Percentiles rank a stretch among this genome's conserved stretches.
Conservation (phyloP, 1,140 invertebrate species). For the Pinna nobilis region DNA sequence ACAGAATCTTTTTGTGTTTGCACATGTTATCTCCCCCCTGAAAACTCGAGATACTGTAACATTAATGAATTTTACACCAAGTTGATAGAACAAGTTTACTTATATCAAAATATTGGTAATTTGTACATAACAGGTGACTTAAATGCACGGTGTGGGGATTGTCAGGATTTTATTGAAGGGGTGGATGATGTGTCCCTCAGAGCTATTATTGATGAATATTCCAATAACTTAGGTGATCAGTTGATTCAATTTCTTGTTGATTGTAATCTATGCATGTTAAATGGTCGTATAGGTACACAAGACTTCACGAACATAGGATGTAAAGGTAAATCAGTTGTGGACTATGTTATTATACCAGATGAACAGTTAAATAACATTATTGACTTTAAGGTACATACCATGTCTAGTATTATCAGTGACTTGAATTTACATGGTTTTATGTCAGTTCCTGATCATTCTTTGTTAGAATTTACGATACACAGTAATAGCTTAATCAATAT, state of each 20-base stretch:
- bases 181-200: conserved; percentile 32
- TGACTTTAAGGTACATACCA: conserved; percentile 12
- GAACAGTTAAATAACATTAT: conserved; percentile 16
- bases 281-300: conserved; percentile 26
- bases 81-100: conserved; percentile 31
- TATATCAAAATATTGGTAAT: conserved; percentile 36
- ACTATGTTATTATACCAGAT: conserved; percentile 33
- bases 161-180: conserved; percentile 35
- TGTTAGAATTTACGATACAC: background rate
- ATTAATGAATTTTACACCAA: conserved; percentile 36
- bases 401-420: background rate
- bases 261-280: conserved; percentile 37
- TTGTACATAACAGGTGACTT: conserved; percentile 43
- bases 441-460: no score
- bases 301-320: conserved; percentile 29
- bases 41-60: conserved; percentile 24
- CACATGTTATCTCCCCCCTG: conserved; percentile 39
- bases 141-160: conserved; percentile 30
- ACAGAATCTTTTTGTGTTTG: conserved; percentile 4
- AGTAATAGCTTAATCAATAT: background rate
- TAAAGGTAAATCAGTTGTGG: conserved; percentile 32
- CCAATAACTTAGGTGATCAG: conserved; percentile 35
- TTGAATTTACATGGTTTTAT: conserved; percentile 9
- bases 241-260: conserved; percentile 32
- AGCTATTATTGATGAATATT: conserved; percentile 18